Evolutionary conservation across 2,888 invertebrate species (phyloP).

Genomic region (Lepeophtheirus nordmannii): DNA sequence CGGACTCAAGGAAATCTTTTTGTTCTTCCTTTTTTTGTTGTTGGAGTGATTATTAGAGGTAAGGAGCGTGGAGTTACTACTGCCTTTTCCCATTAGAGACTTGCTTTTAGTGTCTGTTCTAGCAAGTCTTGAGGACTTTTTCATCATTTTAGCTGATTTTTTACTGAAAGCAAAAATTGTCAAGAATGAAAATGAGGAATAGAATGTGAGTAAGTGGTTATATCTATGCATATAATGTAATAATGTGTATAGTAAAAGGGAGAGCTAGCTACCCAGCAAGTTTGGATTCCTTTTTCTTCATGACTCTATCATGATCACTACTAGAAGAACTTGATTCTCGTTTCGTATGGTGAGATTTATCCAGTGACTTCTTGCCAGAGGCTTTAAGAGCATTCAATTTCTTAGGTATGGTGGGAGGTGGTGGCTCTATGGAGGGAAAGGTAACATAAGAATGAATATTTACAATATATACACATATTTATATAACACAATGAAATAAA

Average conservation of each 20-base stretch:
- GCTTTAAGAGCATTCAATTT: neutral
- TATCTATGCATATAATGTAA: too few species aligned
- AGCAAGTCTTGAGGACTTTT: neutral
- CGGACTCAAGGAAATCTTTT: neutral
- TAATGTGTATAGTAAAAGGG: too few species aligned
- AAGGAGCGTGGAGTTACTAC: neutral
- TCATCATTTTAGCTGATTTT: neutral
- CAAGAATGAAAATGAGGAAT: too few species aligned
- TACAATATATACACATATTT: neutral
- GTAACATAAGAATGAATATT: neutral
- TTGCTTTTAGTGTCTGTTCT: too few species aligned
- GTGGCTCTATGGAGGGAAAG: neutral
- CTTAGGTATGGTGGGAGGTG: neutral
- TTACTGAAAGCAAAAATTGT: neutral
- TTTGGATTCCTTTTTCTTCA: conserved; percentile 4
- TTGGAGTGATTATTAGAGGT: neutral
- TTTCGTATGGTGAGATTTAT: neutral
- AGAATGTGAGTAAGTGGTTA: too few species aligned
- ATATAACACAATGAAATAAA: neutral
- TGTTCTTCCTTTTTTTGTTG: neutral
- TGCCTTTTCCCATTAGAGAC: neutral
- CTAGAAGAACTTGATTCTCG: neutral
- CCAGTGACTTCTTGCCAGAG: neutral
- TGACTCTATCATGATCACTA: neutral
- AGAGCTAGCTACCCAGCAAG: neutral